These are phyloP conservation scores for Helicoverpa zea DNA, from an alignment of 1,140 invertebrate genomes.

Conservation along the genomic window DNA sequence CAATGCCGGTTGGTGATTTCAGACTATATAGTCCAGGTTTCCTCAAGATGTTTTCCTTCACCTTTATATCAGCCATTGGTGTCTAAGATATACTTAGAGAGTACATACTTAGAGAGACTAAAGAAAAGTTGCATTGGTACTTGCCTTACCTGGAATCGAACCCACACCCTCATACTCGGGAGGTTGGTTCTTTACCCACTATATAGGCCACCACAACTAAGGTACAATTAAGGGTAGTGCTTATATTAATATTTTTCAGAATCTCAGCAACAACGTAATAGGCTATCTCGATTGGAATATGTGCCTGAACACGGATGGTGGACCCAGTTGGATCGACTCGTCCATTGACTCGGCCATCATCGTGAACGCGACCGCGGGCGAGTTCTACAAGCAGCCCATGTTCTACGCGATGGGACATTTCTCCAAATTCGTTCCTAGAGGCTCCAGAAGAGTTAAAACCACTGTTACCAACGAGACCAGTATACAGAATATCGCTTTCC, in stretches of 20 bases:
- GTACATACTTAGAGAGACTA: too few species aligned
- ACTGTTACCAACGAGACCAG: constrained; percentile 21
- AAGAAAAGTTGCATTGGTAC: too few species aligned
- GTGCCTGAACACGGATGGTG: constrained; percentile 91
- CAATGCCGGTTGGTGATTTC: too few species aligned
- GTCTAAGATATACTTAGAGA: too few species aligned
- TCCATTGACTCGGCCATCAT: constrained; percentile 93
- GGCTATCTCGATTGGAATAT: constrained; percentile 97
- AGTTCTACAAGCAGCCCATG: constrained; percentile 96
- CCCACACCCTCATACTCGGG: too few species aligned
- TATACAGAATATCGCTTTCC: constrained; percentile 63
- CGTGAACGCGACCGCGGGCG: constrained; percentile 87
- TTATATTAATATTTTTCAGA: constrained; percentile 79
- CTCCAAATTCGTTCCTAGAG: constrained; percentile 91
- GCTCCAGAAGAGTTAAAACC: constrained; percentile 86
- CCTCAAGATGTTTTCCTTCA: too few species aligned
- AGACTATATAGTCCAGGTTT: too few species aligned
- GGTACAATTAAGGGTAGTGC: too few species aligned
- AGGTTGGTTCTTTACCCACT: too few species aligned
- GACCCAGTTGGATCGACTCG: constrained; percentile 93
- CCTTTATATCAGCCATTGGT: too few species aligned
- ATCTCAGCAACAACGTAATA: constrained; percentile 90
- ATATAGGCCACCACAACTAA: too few species aligned
- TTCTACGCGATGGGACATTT: constrained; percentile 96
- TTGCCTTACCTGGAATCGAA: too few species aligned